Evolutionary conservation across 2,113 vertebrate species (phyloP), one percentile per base, ranked within the genome.

Genomic region (Geococcyx californianus): DNA sequence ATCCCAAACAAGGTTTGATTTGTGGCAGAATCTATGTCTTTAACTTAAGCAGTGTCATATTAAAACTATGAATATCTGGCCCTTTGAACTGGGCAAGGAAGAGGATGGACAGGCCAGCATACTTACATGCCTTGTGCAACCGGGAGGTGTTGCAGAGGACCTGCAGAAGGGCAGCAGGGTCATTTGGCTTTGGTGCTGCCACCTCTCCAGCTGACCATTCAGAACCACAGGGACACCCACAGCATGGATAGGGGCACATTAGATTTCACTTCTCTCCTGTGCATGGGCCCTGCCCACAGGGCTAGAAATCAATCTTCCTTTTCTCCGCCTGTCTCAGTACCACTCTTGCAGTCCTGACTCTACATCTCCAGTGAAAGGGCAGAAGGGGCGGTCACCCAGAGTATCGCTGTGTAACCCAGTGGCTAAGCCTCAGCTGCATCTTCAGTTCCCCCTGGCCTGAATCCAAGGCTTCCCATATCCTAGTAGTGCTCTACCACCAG

Each of bases 111-210:
- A 42, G 10, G 8, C 25, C 55, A 67, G 42, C 23, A 42, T 42
- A 36, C n/a, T 40, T 11, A 9, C 2, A 2, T 0, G 29, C 16
- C 49, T 26, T 12, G 10, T 40, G 51, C 7, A 36, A 59, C 51
- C 3, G 2, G 36, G 6, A 44, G 58, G 26, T 4, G 8, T 52
- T 84, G 52, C 51, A 19, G 73, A 60, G 60, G 40, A 54, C 5
- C n/a, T 26, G 52, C 3, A 3, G 79, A 67, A n/a, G 28, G 6
- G 14, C n/a, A 10, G 17, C 25, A 3, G 3, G 47, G n/a, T 38
- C 29, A 0, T 59, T 34, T 0, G 0, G 51, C 42, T 44, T n/a
- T 3, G 1, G 23, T 11, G 34, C 58, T 66, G 67, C n/a, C 45
- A 33, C 28, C 33, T 66, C 38, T 62, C 21, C 75, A 70, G 66